Base-by-base conservation (phyloP, 2,113 vertebrate species). In the Sander vitreus region DNA sequence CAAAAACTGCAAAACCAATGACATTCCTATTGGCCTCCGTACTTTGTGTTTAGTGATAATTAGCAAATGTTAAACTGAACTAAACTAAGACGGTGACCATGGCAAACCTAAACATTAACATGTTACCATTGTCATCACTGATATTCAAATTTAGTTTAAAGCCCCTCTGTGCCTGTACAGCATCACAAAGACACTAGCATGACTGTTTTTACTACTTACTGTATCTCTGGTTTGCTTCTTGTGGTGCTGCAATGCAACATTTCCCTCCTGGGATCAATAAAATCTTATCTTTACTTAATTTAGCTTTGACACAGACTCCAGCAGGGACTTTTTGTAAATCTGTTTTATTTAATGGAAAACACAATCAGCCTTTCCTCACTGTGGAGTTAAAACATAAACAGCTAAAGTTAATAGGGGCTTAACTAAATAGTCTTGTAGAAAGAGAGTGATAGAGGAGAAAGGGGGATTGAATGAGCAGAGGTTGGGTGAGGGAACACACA, bases 391-490 rank as follows among this genome's bases (percentile, higher is more conserved):
- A 74, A 81, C 55, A 76, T 70, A 68, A 77, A 70, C 45, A 81
- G 62, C 25, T 68, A 73, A 75, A 88, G 85, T 45, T 75, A 88
- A 85, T 25, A 54, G 33, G 12, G 18, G 14, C 25, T 69, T 11
- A 53, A n/a, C 25, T 48, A 73, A 57, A 89, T 27, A 33, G 68
- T 63, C 48, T 65, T 16, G 76, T 30, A 72, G 75, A 5, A 47
- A 55, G 64, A 45, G 3, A 88, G 80, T 69, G 78, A 82, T 65
- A n/a, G 70, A 68, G 69, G 65, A 67, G 69, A 57, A 57, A 68
- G 82, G 25, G 78, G 78, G 76, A 83, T 57, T 78, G 70, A 86
- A 85, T 77, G 60, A 85, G 80, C 74, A 58, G 53, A 71, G 62
- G 59, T 51, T 62, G 36, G 39, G 48, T 64, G 72, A 73, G 72